These are phyloP conservation scores for Onychostoma macrolepis DNA, from an alignment of 2,113 vertebrate genomes.

Conservation along the genomic window DNA sequence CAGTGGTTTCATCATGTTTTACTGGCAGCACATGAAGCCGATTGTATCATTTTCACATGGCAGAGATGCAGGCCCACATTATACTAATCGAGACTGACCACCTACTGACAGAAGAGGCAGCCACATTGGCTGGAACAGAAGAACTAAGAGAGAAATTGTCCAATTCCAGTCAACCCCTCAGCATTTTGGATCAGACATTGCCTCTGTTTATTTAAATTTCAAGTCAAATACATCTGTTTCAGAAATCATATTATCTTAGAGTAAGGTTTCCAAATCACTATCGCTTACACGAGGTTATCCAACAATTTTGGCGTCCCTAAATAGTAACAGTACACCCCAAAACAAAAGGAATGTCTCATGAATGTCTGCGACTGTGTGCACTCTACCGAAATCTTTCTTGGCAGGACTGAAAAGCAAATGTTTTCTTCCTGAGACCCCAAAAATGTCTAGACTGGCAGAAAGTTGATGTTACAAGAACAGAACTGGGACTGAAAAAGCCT, in stretches of 20 bases:
- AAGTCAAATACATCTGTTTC: conserved; percentile 62
- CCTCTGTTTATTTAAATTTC: conserved; percentile 56
- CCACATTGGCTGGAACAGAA: conserved; percentile 19
- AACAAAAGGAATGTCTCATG: conserved; percentile 54
- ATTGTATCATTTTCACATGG: conserved; percentile 29
- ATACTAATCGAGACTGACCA: conserved; percentile 67
- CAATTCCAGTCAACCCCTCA: conserved; percentile 45
- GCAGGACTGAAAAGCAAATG: conserved; percentile 52
- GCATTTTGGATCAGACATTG: conserved; percentile 48
- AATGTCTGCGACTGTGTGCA: conserved; percentile 48
- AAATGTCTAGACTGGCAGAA: conserved; percentile 57
- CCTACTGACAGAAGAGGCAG: conserved; percentile 61
- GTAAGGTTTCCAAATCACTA: conserved; percentile 55
- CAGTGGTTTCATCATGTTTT: conserved; percentile 28
- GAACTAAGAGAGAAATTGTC: conserved; percentile 41
- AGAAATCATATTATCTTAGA: conserved; percentile 61
- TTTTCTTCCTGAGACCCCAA: conserved; percentile 53
- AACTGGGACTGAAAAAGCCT: conserved; percentile 25
- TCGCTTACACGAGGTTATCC: conserved; percentile 57
- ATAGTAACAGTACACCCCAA: conserved; percentile 58
- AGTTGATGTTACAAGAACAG: conserved; percentile 42
- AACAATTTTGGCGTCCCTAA: conserved; percentile 54
- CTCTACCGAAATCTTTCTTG: conserved; percentile 51
- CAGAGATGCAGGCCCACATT: conserved; percentile 51
- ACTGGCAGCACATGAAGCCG: conserved; percentile 15